Percentiles rank a stretch among this genome's conserved stretches.
Conservation (phyloP, 2,113 vertebrate genomes). For the Alethe diademata region DNA sequence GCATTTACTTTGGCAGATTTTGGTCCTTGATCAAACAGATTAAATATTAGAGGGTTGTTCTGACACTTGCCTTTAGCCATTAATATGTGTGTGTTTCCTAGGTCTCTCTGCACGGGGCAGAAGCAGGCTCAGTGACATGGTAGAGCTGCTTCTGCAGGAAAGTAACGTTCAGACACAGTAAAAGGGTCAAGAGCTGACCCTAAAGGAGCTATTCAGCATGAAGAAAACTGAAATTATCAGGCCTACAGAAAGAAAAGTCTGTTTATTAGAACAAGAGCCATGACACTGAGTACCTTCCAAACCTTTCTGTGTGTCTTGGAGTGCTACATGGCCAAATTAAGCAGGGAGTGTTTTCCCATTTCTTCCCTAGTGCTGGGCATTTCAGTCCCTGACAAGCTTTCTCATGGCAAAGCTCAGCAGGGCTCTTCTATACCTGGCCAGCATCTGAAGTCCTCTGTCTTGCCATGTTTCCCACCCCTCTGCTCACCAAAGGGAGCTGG, state of each 20-base stretch:
- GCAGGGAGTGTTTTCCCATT: background rate
- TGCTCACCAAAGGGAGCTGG: background rate
- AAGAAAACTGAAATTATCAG: background rate
- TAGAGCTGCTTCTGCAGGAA: background rate
- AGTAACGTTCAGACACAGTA: background rate
- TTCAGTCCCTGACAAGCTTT: fast-evolving
- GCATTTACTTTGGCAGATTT: background rate
- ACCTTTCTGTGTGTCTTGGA: background rate
- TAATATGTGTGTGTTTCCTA: background rate
- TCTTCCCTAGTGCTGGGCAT: background rate
- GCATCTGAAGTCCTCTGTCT: background rate
- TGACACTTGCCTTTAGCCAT: background rate
- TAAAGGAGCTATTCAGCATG: background rate
- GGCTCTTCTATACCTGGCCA: background rate
- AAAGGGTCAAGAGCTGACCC: background rate
- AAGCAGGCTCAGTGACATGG: background rate
- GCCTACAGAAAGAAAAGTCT: background rate
- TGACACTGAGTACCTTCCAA: background rate
- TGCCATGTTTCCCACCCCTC: background rate
- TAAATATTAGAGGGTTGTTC: background rate
- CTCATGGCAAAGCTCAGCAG: background rate
- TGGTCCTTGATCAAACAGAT: background rate
- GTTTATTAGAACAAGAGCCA: background rate
- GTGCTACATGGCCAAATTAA: background rate
- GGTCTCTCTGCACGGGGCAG: fast-evolving